Evolutionary conservation across 1,140 invertebrate species (phyloP).

Genomic region (Trigoniulus corallinus): DNA sequence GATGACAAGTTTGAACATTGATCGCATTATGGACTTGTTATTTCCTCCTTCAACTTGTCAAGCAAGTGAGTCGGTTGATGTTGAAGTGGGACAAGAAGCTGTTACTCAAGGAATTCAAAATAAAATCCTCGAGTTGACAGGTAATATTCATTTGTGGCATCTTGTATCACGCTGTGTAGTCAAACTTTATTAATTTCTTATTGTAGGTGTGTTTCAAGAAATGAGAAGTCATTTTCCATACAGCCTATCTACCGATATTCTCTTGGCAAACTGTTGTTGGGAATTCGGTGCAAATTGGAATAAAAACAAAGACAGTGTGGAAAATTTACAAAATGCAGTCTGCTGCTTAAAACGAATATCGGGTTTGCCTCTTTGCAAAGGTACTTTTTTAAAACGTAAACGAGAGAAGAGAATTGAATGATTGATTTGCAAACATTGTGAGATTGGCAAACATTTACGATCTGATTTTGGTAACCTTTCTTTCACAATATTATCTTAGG

Average conservation of each 20-base stretch:
- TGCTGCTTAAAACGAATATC: slow-evolving; percentile 13
- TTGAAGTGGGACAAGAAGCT: not conserved
- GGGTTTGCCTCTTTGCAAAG: slow-evolving; percentile 18
- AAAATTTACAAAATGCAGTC: slow-evolving; percentile 12
- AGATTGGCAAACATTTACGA: no score
- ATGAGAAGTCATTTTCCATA: slow-evolving; percentile 28
- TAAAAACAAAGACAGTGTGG: slow-evolving; percentile 25
- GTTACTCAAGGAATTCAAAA: no score
- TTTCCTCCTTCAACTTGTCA: no score
- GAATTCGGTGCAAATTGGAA: slow-evolving; percentile 32
- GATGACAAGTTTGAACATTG: not conserved
- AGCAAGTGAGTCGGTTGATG: no score
- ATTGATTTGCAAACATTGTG: no score
- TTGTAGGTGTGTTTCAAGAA: no score
- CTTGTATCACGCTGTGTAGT: no score
- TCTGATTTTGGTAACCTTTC: not conserved
- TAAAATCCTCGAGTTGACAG: no score
- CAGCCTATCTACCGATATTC: slow-evolving; percentile 29
- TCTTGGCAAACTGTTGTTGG: slow-evolving; percentile 33
- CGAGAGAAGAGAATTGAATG: no score
- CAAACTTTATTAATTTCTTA: no score
- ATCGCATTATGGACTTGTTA: not conserved
- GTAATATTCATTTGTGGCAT: no score
- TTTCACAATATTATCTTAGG: slow-evolving; percentile 25
- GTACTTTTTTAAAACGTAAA: not conserved